A percentile compares a stretch with the other conserved stretches of the same genome.
These are phyloP conservation scores for Clostera curtula DNA, from an alignment of 2,888 invertebrate species.

Conservation along the genomic window DNA sequence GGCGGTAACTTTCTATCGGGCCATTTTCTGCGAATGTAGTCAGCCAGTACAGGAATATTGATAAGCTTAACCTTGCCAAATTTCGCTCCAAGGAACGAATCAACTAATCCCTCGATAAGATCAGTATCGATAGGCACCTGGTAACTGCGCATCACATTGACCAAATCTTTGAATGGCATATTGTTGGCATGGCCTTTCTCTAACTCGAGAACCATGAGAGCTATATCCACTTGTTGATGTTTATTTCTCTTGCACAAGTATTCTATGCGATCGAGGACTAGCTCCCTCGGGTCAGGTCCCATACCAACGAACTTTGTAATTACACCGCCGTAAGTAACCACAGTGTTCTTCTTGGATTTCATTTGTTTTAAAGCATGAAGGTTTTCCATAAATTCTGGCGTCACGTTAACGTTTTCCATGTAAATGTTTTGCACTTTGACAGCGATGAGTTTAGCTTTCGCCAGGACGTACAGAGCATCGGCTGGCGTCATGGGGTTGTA, in stretches of 20 bases:
- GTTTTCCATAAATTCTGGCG: conserved; percentile 21
- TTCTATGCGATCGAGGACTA: conserved; percentile 32
- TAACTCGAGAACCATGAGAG: conserved; percentile 16
- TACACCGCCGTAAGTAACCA: conserved; percentile 30
- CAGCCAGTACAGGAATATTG: conserved; percentile 21
- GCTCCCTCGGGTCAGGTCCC: conserved; percentile 23
- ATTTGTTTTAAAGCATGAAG: conserved; percentile 18
- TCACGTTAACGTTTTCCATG: conserved; percentile 32
- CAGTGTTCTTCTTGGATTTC: conserved; percentile 19
- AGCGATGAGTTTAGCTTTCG: conserved; percentile 15
- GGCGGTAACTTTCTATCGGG: conserved; percentile 37
- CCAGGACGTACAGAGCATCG: conserved; percentile 29
- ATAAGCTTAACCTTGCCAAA: conserved; percentile 20
- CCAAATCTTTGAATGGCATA: conserved; percentile 18
- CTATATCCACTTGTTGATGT: conserved; percentile 32
- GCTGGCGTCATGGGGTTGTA: conserved; percentile 31
- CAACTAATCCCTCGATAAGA: conserved; percentile 24
- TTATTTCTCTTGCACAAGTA: conserved; percentile 25
- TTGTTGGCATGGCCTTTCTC: conserved; percentile 16
- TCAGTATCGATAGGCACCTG: conserved; percentile 26
- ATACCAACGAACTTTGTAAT: conserved; percentile 10
- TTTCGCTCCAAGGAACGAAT: conserved; percentile 28
- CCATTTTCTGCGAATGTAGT: conserved; percentile 39
- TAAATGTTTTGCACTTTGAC: conserved; percentile 30
- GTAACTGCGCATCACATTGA: conserved; percentile 11